A percentile compares a stretch with the other conserved stretches of the same genome.
These are phyloP conservation scores for Falco punctatus DNA, from an alignment of 2,113 vertebrate genomes.

Conservation along the genomic window DNA sequence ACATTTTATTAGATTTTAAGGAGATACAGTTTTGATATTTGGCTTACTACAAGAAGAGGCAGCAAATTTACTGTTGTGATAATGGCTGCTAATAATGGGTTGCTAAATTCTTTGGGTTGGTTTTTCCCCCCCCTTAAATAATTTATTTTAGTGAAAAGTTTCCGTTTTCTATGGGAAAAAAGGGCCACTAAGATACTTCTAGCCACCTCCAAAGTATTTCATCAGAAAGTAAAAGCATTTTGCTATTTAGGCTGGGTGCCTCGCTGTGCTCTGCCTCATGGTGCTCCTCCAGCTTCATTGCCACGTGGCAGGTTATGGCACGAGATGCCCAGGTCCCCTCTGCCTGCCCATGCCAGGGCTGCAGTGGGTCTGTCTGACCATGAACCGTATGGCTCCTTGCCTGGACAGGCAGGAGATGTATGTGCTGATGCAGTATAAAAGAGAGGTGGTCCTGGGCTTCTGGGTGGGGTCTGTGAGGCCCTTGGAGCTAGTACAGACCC, in stretches of 20 bases:
- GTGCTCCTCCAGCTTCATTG: background rate
- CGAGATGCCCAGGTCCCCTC: too few relatives aligned
- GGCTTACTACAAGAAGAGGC: background rate
- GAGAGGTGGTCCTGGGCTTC: background rate
- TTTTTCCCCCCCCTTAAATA: background rate
- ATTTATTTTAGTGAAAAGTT: background rate
- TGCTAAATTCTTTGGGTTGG: background rate
- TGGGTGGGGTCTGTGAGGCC: background rate
- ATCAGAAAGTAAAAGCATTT: background rate
- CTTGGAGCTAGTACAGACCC: background rate
- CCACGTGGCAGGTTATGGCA: background rate
- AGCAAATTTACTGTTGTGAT: background rate
- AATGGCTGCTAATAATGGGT: background rate
- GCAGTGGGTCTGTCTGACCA: accelerated
- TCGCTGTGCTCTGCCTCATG: background rate
- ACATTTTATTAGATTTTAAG: too few relatives aligned
- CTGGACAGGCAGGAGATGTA: background rate
- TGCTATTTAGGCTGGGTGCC: background rate
- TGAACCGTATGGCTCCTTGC: background rate
- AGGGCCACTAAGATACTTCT: background rate
- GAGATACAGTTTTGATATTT: background rate
- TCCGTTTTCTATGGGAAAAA: background rate
- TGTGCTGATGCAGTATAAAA: background rate
- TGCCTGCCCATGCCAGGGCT: background rate
- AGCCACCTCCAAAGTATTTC: background rate